Evolutionary conservation across 2,113 vertebrate genomes (phyloP), one percentile per base, ranked within the genome.

Genomic region (Sprattus sprattus): DNA sequence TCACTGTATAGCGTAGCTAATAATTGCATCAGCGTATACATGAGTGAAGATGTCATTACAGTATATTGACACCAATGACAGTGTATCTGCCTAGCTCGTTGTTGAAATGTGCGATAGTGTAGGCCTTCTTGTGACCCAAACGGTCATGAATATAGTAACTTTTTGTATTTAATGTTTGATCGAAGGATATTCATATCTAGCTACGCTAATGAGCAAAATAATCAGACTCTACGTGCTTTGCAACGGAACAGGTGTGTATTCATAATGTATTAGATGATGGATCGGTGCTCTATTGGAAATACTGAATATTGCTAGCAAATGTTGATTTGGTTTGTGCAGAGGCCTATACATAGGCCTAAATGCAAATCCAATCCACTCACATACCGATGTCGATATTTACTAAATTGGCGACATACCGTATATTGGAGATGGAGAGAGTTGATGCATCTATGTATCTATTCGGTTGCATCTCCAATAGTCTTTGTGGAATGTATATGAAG

Each of bases 231-330:
- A 39, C 71, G 28, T 78, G 71, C 71, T 78, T 78, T 32, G 13
- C 6, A 78, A 39, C 11, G 11, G 71, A 78, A 78, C 71, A 78
- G 71, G 71, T 78, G 71, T 78, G 71, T 78, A 78, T 32, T 78
- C 71, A 78, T 78, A 32, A 16, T 4, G 3, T 32, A 39, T 32
- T 25, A 71, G n/a, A 78, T 78, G 71, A 13, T 39, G 0, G 25
- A 44, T 78, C 71, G 71, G 28, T 16, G 71, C 28, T 39, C 10
- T 78, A 78, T 32, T 39, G 71, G 71, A 78, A 78, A 78, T 39
- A 39, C 71, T 78, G 71, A 78, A 78, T 78, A 78, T 16, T 39
- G 10, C 39, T 13, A 60, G 18, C 54, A 4, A 60, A 60, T 60
- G 25, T 15, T 78, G 10, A 2, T 78, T 78, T 78, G 25, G 25